Percentiles rank a stretch among this genome's conserved stretches.
These are phyloP conservation scores for Lycia hirtaria DNA, from an alignment of 2,888 invertebrate species.

Conservation along the genomic window DNA sequence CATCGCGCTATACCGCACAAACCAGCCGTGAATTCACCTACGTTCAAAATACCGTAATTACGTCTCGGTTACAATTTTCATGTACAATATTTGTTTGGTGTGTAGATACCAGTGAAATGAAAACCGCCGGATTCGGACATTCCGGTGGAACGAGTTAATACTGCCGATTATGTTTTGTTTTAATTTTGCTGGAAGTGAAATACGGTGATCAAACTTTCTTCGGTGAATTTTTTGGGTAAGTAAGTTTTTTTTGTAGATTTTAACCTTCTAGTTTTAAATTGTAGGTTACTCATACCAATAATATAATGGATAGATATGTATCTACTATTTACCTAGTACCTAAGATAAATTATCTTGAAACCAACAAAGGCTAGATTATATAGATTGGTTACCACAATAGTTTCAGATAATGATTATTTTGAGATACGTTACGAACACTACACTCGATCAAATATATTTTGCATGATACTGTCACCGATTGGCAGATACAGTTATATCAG, in stretches of 20 bases:
- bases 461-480: slow-evolving; percentile 12
- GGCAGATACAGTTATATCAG: slow-evolving; percentile 8
- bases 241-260: slow-evolving; percentile 28
- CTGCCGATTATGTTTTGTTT: slow-evolving; percentile 68
- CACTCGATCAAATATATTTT: slow-evolving; percentile 10
- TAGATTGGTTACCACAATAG: slow-evolving; percentile 3
- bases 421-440: not conserved
- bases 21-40: slow-evolving; percentile 66
- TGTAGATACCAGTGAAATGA: slow-evolving; percentile 46
- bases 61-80: slow-evolving; percentile 48
- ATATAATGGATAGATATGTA: not conserved
- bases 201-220: slow-evolving; percentile 48
- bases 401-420: slow-evolving; percentile 25
- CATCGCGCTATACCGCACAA: slow-evolving; percentile 51
- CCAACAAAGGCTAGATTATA: not conserved
- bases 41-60: slow-evolving; percentile 57
- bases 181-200: slow-evolving; percentile 58
- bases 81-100: slow-evolving; percentile 49
- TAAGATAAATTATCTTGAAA: slow-evolving; percentile 4
- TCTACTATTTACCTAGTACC: not conserved
- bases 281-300: not conserved
- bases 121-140: slow-evolving; percentile 49
- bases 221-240: slow-evolving; percentile 41
- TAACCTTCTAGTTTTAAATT: not conserved
- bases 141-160: slow-evolving; percentile 67